These are phyloP conservation scores for Nephotettix cincticeps DNA, from an alignment of 1,140 invertebrate genomes.

Conservation along the genomic window DNA sequence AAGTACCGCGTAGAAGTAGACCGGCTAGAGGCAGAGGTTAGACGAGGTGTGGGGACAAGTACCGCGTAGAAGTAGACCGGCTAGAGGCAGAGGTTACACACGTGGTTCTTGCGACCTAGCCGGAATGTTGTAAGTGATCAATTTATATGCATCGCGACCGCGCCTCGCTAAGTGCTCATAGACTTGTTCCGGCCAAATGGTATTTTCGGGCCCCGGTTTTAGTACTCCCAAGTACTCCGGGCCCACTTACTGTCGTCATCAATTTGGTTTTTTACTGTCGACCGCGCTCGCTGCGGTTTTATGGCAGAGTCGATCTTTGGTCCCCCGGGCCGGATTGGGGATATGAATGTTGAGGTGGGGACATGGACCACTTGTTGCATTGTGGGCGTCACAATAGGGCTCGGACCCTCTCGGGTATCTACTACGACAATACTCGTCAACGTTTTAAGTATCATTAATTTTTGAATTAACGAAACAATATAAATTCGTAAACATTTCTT, in stretches of 20 bases:
- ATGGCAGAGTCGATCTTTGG: constrained; percentile 1
- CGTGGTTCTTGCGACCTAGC: background rate
- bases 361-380: no score
- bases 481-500: no score
- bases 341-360: no score
- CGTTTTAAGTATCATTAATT: no score
- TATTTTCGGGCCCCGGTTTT: background rate
- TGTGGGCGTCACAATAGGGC: no score
- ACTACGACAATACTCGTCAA: no score
- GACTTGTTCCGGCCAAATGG: background rate
- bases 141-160: constrained; percentile 23
- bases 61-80: no score
- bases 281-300: constrained; percentile 6
- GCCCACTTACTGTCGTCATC: constrained; percentile 19
- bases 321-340: background rate
- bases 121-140: constrained; percentile 24
- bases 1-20: no score
- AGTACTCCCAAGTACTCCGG: background rate
- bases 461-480: no score
- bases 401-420: no score
- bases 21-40: no score
- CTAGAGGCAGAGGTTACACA: background rate
- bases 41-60: no score
- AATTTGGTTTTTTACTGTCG: constrained; percentile 24
- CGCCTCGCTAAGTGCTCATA: background rate